A percentile compares a stretch with the other conserved stretches of the same genome.
These are phyloP conservation scores for Atta colombica DNA, from an alignment of 1,140 invertebrate genomes.

Conservation along the genomic window DNA sequence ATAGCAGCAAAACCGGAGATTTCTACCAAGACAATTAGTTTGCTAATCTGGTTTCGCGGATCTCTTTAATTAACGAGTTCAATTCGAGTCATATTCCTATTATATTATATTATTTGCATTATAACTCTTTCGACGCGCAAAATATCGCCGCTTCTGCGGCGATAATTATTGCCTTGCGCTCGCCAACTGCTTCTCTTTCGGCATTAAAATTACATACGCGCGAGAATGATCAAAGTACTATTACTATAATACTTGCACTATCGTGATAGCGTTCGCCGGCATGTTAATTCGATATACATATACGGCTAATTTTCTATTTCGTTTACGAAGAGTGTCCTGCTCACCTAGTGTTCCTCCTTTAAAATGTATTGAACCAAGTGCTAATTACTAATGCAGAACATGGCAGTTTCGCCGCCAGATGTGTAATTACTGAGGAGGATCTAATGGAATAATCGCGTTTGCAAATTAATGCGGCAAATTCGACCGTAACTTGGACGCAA, in stretches of 20 bases:
- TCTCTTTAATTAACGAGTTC: constrained; percentile 74
- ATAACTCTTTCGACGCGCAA: constrained; percentile 26
- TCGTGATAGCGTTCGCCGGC: constrained; percentile 3
- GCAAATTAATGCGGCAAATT: constrained; percentile 56
- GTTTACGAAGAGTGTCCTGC: background rate
- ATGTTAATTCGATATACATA: constrained; percentile 41
- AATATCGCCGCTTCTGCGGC: constrained; percentile 21
- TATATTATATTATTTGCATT: constrained; percentile 24
- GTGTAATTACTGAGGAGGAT: constrained; percentile 60
- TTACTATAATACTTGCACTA: background rate
- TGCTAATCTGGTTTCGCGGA: constrained; percentile 72
- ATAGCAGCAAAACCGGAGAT: constrained; percentile 67
- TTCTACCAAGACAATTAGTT: constrained; percentile 76
- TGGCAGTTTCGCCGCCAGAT: constrained; percentile 54
- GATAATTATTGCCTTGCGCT: constrained; percentile 24
- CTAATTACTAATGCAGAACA: constrained; percentile 60
- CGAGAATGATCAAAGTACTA: constrained; percentile 22
- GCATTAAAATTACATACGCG: constrained; percentile 11
- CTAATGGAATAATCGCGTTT: constrained; percentile 62
- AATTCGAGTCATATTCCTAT: constrained; percentile 48
- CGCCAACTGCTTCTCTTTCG: constrained; percentile 38
- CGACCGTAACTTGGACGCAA: constrained; percentile 37
- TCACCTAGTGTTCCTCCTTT: constrained; percentile 24
- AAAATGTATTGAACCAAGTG: constrained; percentile 47
- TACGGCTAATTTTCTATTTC: constrained; percentile 39